A percentile compares a stretch with the other conserved stretches of the same genome.
Evolutionary conservation across 1,140 invertebrate species (phyloP).

Genomic region (Lordiphosa stackelbergi): DNA sequence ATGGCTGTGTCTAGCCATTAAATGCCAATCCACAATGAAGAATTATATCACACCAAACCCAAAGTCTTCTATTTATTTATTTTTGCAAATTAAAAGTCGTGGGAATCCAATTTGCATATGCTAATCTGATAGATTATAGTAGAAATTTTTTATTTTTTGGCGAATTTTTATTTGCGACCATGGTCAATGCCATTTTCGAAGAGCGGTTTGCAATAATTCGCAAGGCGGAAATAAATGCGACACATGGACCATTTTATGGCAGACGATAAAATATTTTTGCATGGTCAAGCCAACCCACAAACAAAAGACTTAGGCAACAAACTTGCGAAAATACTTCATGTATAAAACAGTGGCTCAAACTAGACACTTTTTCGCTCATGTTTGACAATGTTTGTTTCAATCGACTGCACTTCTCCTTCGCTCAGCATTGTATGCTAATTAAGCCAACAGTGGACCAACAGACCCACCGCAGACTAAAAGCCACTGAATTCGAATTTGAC

Average conservation of each 20-base stretch:
- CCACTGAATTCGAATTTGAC: conserved; percentile 53
- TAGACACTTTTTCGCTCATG: neutral
- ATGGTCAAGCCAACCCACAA: conserved; percentile 22
- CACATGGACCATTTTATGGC: conserved; percentile 5
- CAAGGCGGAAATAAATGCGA: conserved; percentile 45
- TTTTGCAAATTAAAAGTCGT: conserved; percentile 63
- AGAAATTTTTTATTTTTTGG: conserved; percentile 25
- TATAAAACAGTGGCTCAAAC: conserved; percentile 1
- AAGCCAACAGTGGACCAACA: conserved; percentile 35
- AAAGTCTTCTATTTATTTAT: conserved; percentile 37
- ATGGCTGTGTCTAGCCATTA: conserved; percentile 15
- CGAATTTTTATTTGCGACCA: conserved; percentile 38
- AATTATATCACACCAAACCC: conserved; percentile 41
- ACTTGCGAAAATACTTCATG: conserved; percentile 28
- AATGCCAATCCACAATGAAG: conserved; percentile 28
- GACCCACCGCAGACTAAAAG: conserved; percentile 40
- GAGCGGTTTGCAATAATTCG: conserved; percentile 41
- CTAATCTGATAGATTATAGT: conserved; percentile 34
- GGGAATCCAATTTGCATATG: conserved; percentile 70
- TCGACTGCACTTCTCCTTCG: conserved; percentile 41
- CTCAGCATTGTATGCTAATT: conserved; percentile 66
- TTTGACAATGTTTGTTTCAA: conserved; percentile 21
- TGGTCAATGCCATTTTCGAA: conserved; percentile 40
- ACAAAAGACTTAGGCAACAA: conserved; percentile 59
- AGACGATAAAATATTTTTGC: conserved; percentile 5